These are phyloP conservation scores for Drosophila fungiperda DNA, from an alignment of 2,888 invertebrate species.

Conservation along the genomic window DNA sequence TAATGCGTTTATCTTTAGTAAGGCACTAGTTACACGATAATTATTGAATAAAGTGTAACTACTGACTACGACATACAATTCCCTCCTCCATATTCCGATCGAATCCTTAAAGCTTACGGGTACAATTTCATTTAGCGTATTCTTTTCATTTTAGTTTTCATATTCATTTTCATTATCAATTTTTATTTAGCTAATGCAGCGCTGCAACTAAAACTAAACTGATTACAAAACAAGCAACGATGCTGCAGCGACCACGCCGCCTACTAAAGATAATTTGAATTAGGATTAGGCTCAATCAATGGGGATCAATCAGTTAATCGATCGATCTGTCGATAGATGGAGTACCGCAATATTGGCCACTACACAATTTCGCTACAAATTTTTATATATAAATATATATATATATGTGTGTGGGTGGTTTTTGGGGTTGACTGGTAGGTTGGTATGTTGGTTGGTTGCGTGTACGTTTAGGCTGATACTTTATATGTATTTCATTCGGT, in stretches of 20 bases:
- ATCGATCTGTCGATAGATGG: conserved; percentile 26
- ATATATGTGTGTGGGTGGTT: conserved; percentile 34
- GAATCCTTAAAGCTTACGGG: conserved; percentile 70
- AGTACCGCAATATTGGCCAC: conserved; percentile 12
- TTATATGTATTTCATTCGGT: conserved; percentile 28
- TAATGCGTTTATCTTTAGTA: conserved; percentile 84
- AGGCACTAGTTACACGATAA: conserved; percentile 85
- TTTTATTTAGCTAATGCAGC: conserved; percentile 49
- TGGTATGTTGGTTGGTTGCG: conserved; percentile 49
- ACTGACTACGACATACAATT: conserved; percentile 82
- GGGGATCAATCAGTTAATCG: conserved; percentile 26
- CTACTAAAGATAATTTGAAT: conserved; percentile 72
- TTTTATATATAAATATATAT: conserved; percentile 8
- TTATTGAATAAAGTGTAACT: conserved; percentile 82
- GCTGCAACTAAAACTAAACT: conserved; percentile 59
- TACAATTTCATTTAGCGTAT: conserved; percentile 68
- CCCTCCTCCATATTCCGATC: conserved; percentile 42
- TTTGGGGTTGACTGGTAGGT: conserved; percentile 10
- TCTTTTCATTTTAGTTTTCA: conserved; percentile 52
- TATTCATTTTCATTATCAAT: conserved; percentile 21
- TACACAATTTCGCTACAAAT: conserved; percentile 25
- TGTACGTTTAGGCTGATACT: conserved; percentile 49
- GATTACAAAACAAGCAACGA: conserved; percentile 52
- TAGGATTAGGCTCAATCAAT: conserved; percentile 16
- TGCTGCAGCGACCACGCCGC: conserved; percentile 40